These are phyloP conservation scores for Protaetia brevitarsis DNA, from an alignment of 1,140 invertebrate genomes.

Conservation along the genomic window DNA sequence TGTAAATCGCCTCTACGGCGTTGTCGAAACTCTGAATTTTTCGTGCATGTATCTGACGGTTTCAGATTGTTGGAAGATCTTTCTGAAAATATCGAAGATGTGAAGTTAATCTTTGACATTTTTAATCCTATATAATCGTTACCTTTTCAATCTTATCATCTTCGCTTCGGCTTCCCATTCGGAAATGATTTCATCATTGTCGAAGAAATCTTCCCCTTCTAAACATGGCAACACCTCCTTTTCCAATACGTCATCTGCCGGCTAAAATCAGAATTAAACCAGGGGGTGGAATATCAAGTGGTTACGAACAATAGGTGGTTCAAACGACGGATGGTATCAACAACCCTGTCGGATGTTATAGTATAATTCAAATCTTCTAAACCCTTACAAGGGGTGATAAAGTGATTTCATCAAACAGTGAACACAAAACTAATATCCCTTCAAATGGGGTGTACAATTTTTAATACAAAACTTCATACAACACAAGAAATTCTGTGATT, in stretches of 20 bases:
- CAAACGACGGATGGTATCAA: not conserved
- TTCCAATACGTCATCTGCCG: slow-evolving; percentile 28
- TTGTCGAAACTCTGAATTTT: slow-evolving; percentile 65
- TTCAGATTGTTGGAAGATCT: slow-evolving; percentile 61
- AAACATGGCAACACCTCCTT: slow-evolving; percentile 26
- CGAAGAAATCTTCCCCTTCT: not conserved
- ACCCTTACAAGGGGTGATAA: too few species aligned
- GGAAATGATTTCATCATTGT: slow-evolving; percentile 1
- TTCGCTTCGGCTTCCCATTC: slow-evolving; percentile 11
- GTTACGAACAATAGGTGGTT: not conserved
- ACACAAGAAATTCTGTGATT: too few species aligned
- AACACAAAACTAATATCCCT: too few species aligned
- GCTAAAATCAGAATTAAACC: not conserved
- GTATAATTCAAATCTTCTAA: too few species aligned
- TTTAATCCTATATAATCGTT: not conserved
- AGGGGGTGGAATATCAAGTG: not conserved
- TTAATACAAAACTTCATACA: too few species aligned
- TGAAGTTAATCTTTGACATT: not conserved
- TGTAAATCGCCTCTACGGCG: slow-evolving; percentile 58
- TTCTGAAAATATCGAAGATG: slow-evolving; percentile 31
- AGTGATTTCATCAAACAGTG: too few species aligned
- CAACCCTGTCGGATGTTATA: too few species aligned
- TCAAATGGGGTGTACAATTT: too few species aligned
- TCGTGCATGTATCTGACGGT: slow-evolving; percentile 59
- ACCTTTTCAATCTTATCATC: slow-evolving; percentile 7